Percentiles rank a stretch among this genome's conserved stretches.
phyloP scores from a whole-genome alignment of 2,888 invertebrate genomes.

The Hypena proboscidalis region DNA sequence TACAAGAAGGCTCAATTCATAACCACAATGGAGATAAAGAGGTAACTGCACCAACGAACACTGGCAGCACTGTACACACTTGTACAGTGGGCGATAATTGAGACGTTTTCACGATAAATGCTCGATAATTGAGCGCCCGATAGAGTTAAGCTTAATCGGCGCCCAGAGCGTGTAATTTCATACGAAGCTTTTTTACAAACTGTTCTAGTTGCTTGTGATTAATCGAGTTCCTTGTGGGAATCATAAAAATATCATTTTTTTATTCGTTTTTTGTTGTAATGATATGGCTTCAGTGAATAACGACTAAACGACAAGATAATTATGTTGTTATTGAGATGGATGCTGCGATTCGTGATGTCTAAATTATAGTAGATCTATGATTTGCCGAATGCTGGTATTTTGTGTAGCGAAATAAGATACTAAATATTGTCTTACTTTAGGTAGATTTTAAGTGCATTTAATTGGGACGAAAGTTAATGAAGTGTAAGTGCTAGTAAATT shows the following conservation, averaged over 20 bases:
- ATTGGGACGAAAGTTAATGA: too few species aligned
- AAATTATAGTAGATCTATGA: too few species aligned
- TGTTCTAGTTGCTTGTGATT: slow-evolving; percentile 60
- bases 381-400: too few species aligned
- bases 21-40: too few species aligned
- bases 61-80: too few species aligned
- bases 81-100: slow-evolving; percentile 55
- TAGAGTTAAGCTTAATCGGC: slow-evolving; percentile 51
- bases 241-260: slow-evolving; percentile 11
- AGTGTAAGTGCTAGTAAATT: too few species aligned
- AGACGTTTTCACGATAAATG: slow-evolving; percentile 63
- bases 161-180: slow-evolving; percentile 60
- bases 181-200: slow-evolving; percentile 41
- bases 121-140: slow-evolving; percentile 57
- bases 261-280: background rate
- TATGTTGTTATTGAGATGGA: background rate
- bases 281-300: too few species aligned
- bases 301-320: background rate
- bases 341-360: too few species aligned
- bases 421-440: too few species aligned
- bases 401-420: too few species aligned
- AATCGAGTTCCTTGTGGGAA: slow-evolving; percentile 37
- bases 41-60: slow-evolving; percentile 21
- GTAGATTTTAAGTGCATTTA: too few species aligned
- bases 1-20: too few species aligned